A percentile compares a stretch with the other conserved stretches of the same genome.
These are phyloP conservation scores for Falco rusticolus DNA, from an alignment of 2,797 vertebrate genomes.

Conservation along the genomic window DNA sequence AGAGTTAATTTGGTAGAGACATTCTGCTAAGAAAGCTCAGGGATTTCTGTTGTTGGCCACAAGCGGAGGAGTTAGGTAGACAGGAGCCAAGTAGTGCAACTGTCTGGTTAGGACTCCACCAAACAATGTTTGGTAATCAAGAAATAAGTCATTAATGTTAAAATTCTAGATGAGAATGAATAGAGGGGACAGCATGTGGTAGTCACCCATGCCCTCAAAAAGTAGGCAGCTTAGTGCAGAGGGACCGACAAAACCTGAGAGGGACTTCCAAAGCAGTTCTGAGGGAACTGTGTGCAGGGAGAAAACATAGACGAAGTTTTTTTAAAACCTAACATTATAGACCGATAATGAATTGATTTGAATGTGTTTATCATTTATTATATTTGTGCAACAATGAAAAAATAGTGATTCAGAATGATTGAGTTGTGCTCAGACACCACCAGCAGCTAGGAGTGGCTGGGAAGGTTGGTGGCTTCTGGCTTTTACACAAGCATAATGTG, in stretches of 20 bases:
- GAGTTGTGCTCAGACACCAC: background rate
- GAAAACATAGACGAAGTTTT: background rate
- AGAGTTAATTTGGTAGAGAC: background rate
- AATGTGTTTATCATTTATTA: background rate
- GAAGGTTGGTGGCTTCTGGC: conserved; percentile 3
- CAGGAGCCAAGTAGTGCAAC: background rate
- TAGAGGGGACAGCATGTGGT: background rate
- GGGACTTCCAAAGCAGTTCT: background rate
- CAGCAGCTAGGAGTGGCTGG: background rate
- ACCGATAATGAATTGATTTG: background rate
- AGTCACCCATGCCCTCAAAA: background rate
- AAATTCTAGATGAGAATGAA: background rate
- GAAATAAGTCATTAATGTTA: background rate
- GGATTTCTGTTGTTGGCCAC: background rate
- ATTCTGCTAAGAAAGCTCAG: background rate
- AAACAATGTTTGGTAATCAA: background rate
- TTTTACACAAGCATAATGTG: background rate
- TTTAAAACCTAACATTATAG: fast-evolving
- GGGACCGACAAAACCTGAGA: background rate
- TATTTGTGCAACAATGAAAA: background rate
- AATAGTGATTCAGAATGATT: background rate
- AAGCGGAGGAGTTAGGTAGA: background rate
- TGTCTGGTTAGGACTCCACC: background rate
- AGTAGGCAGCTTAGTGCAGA: background rate
- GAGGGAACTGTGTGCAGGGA: background rate